Evolutionary conservation across 2,888 invertebrate genomes (phyloP).

Genomic region (Drosophila cyrtoloma): DNA sequence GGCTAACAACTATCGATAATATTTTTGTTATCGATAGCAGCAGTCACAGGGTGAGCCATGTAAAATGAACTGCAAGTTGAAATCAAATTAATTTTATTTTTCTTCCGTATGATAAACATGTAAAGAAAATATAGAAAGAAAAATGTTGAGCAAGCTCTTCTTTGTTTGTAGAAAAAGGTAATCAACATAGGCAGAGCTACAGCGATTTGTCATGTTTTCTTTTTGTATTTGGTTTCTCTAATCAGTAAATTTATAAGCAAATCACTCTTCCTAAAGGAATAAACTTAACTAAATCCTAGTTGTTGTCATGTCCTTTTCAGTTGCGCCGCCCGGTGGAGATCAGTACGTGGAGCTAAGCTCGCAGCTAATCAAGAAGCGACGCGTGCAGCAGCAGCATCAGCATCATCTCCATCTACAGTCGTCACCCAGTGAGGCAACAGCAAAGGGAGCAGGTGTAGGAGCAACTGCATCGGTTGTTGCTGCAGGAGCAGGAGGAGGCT

Average conservation of each 20-base stretch:
- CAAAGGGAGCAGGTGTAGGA: constrained; percentile 11
- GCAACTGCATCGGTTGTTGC: constrained; percentile 10
- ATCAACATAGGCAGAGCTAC: constrained; percentile 13
- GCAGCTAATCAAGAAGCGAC: constrained; percentile 80
- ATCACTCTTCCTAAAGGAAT: not conserved
- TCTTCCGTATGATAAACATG: not conserved
- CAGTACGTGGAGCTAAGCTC: constrained; percentile 70
- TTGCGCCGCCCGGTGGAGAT: constrained; percentile 67
- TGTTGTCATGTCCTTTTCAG: constrained; percentile 70
- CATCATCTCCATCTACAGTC: constrained; percentile 19
- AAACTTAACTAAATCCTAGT: constrained; percentile 10
- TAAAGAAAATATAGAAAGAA: not conserved
- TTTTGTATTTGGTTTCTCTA: constrained; percentile 42
- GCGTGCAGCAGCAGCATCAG: constrained; percentile 58
- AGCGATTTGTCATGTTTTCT: constrained; percentile 26
- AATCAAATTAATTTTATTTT: not conserved
- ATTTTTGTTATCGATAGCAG: not conserved
- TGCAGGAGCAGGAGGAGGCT: not conserved
- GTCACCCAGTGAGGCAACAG: constrained; percentile 22
- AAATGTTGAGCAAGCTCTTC: constrained; percentile 1
- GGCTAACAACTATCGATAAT: not conserved
- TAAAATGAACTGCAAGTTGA: not conserved
- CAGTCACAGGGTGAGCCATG: not conserved
- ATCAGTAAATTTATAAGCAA: constrained; percentile 48
- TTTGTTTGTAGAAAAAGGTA: constrained; percentile 17